phyloP scores from a whole-genome alignment of 1,140 invertebrate species.

The Sminthurides bifidus region DNA sequence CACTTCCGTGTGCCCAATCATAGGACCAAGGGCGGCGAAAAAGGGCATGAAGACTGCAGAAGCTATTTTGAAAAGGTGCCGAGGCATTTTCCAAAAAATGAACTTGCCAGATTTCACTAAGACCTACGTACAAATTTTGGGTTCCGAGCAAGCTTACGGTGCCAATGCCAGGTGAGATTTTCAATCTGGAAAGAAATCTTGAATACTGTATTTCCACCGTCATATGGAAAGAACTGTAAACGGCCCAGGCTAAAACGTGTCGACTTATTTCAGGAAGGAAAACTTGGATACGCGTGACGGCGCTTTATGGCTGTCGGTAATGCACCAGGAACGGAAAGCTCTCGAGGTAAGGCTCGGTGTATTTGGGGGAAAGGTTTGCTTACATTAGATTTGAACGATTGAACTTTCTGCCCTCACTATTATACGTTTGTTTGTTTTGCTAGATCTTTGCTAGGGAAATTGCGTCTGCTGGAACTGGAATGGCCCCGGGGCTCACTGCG shows the following conservation, averaged over 20 bases:
- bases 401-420: too few species aligned
- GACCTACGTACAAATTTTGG: conserved; percentile 40
- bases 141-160: conserved; percentile 41
- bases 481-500: conserved; percentile 43
- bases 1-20: conserved; percentile 40
- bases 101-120: conserved; percentile 38
- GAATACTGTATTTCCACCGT: too few species aligned
- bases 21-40: conserved; percentile 38
- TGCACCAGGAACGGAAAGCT: conserved; percentile 41
- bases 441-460: conserved; percentile 41
- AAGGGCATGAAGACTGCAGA: conserved; percentile 42
- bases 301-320: conserved; percentile 43
- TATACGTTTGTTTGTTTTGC: neutral
- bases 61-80: conserved; percentile 10
- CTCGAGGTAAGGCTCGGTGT: conserved; percentile 36
- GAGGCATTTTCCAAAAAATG: conserved; percentile 37
- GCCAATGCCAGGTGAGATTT: conserved; percentile 32
- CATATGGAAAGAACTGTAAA: too few species aligned
- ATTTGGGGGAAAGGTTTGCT: too few species aligned
- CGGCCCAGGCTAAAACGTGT: too few species aligned
- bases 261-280: conserved; percentile 7
- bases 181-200: conserved; percentile 14
- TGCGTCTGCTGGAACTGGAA: conserved; percentile 46
- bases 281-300: conserved; percentile 35
- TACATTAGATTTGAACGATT: too few species aligned